Evolutionary conservation across 2,888 invertebrate genomes (phyloP), one percentile per base, ranked within the genome.

Genomic region (Drosophila colorata): DNA sequence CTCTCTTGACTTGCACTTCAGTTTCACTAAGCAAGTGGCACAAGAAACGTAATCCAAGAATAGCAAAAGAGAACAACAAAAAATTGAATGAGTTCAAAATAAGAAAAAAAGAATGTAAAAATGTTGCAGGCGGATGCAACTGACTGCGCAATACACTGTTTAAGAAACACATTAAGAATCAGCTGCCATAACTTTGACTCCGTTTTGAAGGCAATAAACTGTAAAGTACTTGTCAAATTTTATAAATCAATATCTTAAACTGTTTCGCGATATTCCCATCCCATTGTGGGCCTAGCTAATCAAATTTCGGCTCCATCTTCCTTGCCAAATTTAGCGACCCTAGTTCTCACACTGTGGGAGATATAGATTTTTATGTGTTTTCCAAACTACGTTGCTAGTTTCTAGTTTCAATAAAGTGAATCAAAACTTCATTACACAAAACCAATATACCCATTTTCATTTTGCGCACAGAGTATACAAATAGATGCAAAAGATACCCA

Each of bases 21-120:
- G 63, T 49, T 58, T 53, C 49, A 37, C 67, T 64, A 44, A 69
- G 41, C 53, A 55, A 68, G 49, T 66, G 51, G 55, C 56, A 66
- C 49, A 63, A 65, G 65, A 52, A 64, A 66, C 66, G 68, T 69
- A 66, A 76, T 73, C 67, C 59, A 46, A 49, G 56, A 40, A 20
- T 47, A 23, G 44, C 35, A 43, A 63, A 61, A 40, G 35, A 46
- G 41, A 57, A 18, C 25, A 51, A 35, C 52, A 49, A 37, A 47
- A 47, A 53, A 37, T 25, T 18, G 31, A 13, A 43, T 66, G 37
- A 47, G 43, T 31, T 49, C 20, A 47, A 20, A 47, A 28, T 6
- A 53, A 9, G 31, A 52, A 9, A n/a, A 28, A 11, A 40, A n/a
- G n/a, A n/a, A n/a, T n/a, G 16, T 37, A 11, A 14, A 13, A 28